These are phyloP conservation scores for Plectrocnemia conspersa DNA, from an alignment of 1,140 invertebrate species.

Conservation along the genomic window DNA sequence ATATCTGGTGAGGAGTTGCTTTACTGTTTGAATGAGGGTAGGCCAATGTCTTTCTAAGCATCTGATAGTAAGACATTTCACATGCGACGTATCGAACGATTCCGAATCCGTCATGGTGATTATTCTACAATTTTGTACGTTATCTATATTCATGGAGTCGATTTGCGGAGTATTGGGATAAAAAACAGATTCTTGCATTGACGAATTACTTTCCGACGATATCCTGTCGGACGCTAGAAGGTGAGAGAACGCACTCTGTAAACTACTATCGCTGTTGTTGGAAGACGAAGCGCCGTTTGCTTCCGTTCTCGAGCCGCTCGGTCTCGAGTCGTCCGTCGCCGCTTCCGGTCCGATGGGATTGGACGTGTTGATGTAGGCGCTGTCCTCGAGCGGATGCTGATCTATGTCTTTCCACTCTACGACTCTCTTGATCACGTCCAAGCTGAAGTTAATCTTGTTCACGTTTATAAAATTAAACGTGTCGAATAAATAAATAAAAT, in stretches of 20 bases:
- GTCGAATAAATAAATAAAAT: conserved; percentile 58
- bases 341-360: conserved; percentile 25
- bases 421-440: conserved; percentile 78
- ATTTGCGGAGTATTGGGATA: not conserved
- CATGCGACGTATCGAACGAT: conserved; percentile 71
- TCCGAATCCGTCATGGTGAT: conserved; percentile 70
- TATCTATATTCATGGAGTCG: not conserved
- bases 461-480: conserved; percentile 54
- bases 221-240: conserved; percentile 21
- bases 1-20: conserved; percentile 53
- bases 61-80: conserved; percentile 81
- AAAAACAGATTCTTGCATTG: not conserved
- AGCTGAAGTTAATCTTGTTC: conserved; percentile 71
- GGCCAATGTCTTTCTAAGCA: conserved; percentile 79
- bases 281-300: conserved; percentile 4
- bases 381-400: conserved; percentile 74
- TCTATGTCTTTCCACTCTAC: conserved; percentile 83
- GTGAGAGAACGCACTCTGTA: conserved; percentile 30
- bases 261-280: conserved; percentile 21
- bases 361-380: conserved; percentile 46
- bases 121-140: conserved; percentile 53
- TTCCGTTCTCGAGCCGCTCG: conserved; percentile 2
- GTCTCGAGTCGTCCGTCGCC: conserved; percentile 34
- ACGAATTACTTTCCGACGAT: not conserved
- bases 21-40: conserved; percentile 63